These are phyloP conservation scores for Caenorhabditis parvicauda DNA, from an alignment of 2,888 invertebrate genomes.

Conservation along the genomic window DNA sequence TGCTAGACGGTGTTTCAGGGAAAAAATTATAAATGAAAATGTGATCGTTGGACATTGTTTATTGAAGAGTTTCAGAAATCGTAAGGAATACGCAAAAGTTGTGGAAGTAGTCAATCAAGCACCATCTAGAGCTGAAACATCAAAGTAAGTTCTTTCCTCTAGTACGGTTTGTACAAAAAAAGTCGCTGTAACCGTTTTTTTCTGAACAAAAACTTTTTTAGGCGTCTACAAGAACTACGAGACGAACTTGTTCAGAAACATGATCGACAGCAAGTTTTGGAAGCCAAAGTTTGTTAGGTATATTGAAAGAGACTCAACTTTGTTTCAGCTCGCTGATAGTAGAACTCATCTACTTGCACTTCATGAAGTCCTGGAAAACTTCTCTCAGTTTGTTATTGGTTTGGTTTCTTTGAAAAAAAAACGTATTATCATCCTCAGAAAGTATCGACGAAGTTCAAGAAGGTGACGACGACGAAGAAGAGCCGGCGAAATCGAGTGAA, in stretches of 20 bases:
- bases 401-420: conserved; percentile 5
- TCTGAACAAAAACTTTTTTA: conserved; percentile 7
- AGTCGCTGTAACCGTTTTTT: neutral
- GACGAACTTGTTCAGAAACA: conserved; percentile 46
- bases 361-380: conserved; percentile 32
- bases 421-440: conserved; percentile 8
- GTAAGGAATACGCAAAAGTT: conserved; percentile 53
- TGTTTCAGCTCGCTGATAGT: conserved; percentile 32
- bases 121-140: conserved; percentile 44
- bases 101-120: conserved; percentile 45
- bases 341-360: conserved; percentile 38
- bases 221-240: conserved; percentile 39
- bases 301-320: neutral
- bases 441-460: conserved; percentile 13
- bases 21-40: no score
- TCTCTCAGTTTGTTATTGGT: conserved; percentile 37
- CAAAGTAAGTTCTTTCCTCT: conserved; percentile 9
- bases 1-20: no score
- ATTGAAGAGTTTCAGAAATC: conserved; percentile 24
- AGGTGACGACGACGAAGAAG: conserved; percentile 19
- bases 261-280: conserved; percentile 45
- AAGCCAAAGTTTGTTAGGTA: conserved; percentile 34
- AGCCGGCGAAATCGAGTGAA: conserved; percentile 2
- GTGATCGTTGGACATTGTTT: neutral
- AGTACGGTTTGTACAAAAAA: neutral